A percentile compares a stretch with the other conserved stretches of the same genome.
Conservation (phyloP, 2,888 invertebrate genomes). For the Darwinula stevensoni region DNA sequence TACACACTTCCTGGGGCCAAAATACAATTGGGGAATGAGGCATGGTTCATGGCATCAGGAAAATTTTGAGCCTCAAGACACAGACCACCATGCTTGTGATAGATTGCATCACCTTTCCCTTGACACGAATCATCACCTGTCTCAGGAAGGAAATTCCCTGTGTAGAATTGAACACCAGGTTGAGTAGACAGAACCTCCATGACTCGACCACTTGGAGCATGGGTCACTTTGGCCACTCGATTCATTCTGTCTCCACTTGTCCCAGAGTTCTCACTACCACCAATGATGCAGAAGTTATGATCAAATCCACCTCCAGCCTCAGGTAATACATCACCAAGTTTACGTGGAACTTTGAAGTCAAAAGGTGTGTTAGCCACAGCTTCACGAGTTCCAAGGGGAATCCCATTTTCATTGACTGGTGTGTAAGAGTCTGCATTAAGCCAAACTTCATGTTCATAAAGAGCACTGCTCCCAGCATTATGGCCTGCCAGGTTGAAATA, state of each 20-base stretch:
- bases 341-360: conserved; percentile 42
- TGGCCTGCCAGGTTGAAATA: conserved; percentile 86
- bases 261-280: too few relatives aligned
- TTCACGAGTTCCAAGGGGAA: conserved; percentile 38
- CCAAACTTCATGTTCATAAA: conserved; percentile 34
- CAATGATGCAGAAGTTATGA: conserved; percentile 45
- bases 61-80: conserved; percentile 76
- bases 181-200: conserved; percentile 56
- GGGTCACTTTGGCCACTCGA: conserved; percentile 26
- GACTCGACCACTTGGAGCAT: conserved; percentile 35
- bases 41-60: conserved; percentile 58
- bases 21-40: conserved; percentile 1
- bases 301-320: conserved; percentile 50
- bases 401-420: conserved; percentile 31
- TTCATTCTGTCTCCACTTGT: too few relatives aligned
- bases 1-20: neutral
- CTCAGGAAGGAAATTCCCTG: conserved; percentile 41
- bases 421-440: conserved; percentile 49
- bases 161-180: conserved; percentile 73
- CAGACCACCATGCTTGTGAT: conserved; percentile 45
- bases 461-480: conserved; percentile 27
- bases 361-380: conserved; percentile 35
- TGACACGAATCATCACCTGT: conserved; percentile 21
- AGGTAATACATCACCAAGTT: too few relatives aligned
- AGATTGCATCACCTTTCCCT: conserved; percentile 37